Conservation (phyloP, 1,140 invertebrate genomes). For the Belonocnema kinseyi region DNA sequence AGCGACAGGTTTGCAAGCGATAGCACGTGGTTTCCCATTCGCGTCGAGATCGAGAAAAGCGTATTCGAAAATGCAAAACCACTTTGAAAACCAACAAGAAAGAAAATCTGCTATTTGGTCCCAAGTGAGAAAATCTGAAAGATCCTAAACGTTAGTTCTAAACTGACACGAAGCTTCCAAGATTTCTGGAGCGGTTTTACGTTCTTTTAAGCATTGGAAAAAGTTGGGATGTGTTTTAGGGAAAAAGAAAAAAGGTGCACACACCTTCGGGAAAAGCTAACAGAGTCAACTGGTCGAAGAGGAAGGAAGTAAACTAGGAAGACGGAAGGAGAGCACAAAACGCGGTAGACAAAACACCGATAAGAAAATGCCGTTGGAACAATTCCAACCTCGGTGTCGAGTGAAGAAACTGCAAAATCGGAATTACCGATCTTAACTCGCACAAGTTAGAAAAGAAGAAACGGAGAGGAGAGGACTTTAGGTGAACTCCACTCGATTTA, state of each 20-base stretch:
- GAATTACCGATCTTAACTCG: conserved; percentile 11
- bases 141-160: not conserved
- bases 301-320: conserved; percentile 42
- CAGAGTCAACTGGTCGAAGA: conserved; percentile 45
- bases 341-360: conserved; percentile 58
- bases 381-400: conserved; percentile 28
- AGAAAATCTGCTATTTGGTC: not conserved
- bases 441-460: conserved; percentile 15
- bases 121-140: not conserved
- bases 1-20: conserved; percentile 51
- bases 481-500: not conserved
- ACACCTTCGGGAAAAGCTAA: conserved; percentile 28
- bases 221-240: conserved; percentile 4
- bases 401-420: conserved; percentile 24
- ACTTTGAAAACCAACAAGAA: not conserved
- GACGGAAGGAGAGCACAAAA: conserved; percentile 35
- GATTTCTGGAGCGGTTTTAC: conserved; percentile 4
- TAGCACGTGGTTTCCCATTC: conserved; percentile 41
- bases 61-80: too few species aligned
- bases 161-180: not conserved
- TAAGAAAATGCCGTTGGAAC: conserved; percentile 47
- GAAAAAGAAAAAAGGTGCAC: not conserved
- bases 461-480: conserved; percentile 6
- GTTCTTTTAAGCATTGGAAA: conserved; percentile 21
- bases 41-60: too few species aligned